phyloP scores from a whole-genome alignment of 1,140 invertebrate species.

The Xylocopa sonorina region DNA sequence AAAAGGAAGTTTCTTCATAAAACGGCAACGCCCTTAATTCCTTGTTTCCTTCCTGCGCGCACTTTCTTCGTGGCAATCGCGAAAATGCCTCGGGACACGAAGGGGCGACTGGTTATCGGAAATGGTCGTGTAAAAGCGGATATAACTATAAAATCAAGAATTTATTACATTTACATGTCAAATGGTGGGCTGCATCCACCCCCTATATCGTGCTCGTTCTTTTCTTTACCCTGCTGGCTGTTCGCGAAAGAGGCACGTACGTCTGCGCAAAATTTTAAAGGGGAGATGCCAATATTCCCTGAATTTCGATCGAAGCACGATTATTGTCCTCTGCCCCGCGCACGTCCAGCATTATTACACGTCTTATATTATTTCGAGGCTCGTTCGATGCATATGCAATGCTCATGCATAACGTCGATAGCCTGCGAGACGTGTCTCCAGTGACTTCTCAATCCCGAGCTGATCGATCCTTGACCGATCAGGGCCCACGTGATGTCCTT shows the following conservation, averaged over 20 bases:
- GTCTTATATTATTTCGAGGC: too few relatives aligned
- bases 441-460: constrained; percentile 25
- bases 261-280: too few relatives aligned
- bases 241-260: too few relatives aligned
- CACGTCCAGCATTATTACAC: too few relatives aligned
- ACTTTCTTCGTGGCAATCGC: constrained; percentile 59
- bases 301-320: too few relatives aligned
- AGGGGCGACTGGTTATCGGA: constrained; percentile 56
- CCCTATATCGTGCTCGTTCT: too few relatives aligned
- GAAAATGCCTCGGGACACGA: constrained; percentile 51
- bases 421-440: neutral
- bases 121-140: constrained; percentile 48
- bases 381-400: too few relatives aligned
- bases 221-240: too few relatives aligned
- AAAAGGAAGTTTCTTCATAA: constrained; percentile 57
- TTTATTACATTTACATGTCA: neutral
- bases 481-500: constrained; percentile 50
- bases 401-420: neutral
- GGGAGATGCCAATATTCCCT: too few relatives aligned
- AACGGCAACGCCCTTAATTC: constrained; percentile 63
- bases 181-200: too few relatives aligned
- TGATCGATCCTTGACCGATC: constrained; percentile 59
- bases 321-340: too few relatives aligned
- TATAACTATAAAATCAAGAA: constrained; percentile 9
- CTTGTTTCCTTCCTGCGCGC: constrained; percentile 61